These are phyloP conservation scores for Heptranchias perlo DNA, from an alignment of 2,113 vertebrate species.

Conservation along the genomic window DNA sequence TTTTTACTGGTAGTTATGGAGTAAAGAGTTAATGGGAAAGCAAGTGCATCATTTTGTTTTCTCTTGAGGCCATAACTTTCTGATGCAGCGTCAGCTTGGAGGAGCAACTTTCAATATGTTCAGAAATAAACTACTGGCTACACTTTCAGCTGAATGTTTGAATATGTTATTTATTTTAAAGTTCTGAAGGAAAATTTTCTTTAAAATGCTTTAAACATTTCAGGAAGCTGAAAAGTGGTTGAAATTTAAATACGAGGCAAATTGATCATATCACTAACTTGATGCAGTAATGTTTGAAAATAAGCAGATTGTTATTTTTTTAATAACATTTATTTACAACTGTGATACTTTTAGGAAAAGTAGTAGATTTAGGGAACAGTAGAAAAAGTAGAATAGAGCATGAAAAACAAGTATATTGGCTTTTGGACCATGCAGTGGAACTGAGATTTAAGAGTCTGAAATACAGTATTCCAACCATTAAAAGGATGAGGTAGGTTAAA, in stretches of 20 bases:
- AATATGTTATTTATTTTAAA: neutral
- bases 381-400: neutral
- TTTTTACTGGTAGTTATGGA: neutral
- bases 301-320: neutral
- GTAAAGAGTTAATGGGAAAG: neutral
- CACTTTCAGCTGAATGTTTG: neutral
- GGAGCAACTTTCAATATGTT: neutral
- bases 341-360: neutral
- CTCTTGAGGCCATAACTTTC: neutral
- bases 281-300: neutral
- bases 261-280: too few species aligned
- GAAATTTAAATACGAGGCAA: neutral
- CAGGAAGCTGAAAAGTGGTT: neutral
- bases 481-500: neutral
- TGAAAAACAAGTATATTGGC: neutral
- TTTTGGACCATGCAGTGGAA: constrained; percentile 4
- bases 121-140: neutral
- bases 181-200: neutral
- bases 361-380: neutral
- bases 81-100: neutral
- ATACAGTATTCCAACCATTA: neutral
- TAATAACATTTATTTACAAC: neutral
- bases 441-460: neutral
- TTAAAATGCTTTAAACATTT: neutral
- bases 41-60: neutral